Percentiles rank a stretch among this genome's conserved stretches.
These are phyloP conservation scores for Episyrphus balteatus DNA, from an alignment of 1,140 invertebrate species.

Conservation along the genomic window DNA sequence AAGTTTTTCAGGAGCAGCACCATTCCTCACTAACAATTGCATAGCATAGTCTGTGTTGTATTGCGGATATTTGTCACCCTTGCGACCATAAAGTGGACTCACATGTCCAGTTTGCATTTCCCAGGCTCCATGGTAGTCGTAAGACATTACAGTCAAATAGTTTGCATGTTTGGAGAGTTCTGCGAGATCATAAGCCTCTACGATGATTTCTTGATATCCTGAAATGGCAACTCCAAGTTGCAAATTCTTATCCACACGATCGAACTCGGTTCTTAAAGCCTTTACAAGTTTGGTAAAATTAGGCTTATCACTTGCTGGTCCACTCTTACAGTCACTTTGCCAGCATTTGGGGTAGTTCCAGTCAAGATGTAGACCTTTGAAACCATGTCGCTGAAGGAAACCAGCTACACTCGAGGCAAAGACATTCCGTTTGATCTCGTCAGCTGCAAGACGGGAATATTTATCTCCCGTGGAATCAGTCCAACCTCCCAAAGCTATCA, in stretches of 20 bases:
- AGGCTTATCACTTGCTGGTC: conserved; percentile 59
- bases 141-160: conserved; percentile 80
- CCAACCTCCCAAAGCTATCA: conserved; percentile 82
- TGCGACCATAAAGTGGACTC: conserved; percentile 57
- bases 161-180: conserved; percentile 57
- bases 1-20: conserved; percentile 69
- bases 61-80: conserved; percentile 53
- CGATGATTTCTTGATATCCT: conserved; percentile 80
- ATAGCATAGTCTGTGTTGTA: conserved; percentile 74
- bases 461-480: conserved; percentile 75
- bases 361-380: conserved; percentile 73
- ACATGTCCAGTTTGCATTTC: conserved; percentile 70
- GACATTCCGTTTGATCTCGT: conserved; percentile 47
- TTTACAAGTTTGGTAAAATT: conserved; percentile 68
- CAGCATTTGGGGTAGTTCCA: conserved; percentile 90
- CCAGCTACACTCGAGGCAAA: conserved; percentile 55
- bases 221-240: conserved; percentile 74
- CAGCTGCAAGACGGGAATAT: conserved; percentile 64
- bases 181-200: conserved; percentile 66
- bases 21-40: conserved; percentile 56
- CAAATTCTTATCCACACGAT: conserved; percentile 45
- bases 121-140: conserved; percentile 83
- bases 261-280: conserved; percentile 69
- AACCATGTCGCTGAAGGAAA: conserved; percentile 61
- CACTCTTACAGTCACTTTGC: conserved; percentile 78